Evolutionary conservation across 2,113 vertebrate species (phyloP).

Genomic region (Chitala chitala): DNA sequence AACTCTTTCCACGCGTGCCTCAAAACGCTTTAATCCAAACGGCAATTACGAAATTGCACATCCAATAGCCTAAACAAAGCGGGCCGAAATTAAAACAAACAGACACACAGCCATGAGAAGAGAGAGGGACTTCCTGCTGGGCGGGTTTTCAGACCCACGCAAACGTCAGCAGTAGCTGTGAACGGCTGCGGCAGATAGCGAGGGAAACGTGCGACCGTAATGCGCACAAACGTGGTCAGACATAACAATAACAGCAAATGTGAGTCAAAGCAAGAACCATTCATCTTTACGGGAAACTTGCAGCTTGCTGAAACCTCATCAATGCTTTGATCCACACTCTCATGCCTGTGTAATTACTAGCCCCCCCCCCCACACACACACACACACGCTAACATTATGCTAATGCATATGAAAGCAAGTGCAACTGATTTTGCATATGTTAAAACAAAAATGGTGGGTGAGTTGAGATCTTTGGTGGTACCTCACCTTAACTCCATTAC

Average conservation of each 20-base stretch:
- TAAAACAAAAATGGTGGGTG: no score
- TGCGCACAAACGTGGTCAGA: no score
- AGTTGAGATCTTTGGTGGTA: no score
- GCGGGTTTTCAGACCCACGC: conserved; percentile 18
- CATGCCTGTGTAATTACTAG: no score
- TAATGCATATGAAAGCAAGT: no score
- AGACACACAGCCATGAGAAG: conserved; percentile 34
- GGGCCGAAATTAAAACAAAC: conserved; percentile 47
- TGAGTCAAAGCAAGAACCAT: background rate
- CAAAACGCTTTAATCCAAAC: conserved; percentile 47
- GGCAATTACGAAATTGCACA: conserved; percentile 54
- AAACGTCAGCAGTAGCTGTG: no score
- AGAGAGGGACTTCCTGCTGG: conserved; percentile 6
- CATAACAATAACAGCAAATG: conserved; percentile 26
- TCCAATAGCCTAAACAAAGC: conserved; percentile 52
- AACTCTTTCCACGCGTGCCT: conserved; percentile 15
- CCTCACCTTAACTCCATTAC: no score
- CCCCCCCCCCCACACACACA: no score
- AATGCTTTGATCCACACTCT: background rate
- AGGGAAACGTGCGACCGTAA: background rate
- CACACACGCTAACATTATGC: no score
- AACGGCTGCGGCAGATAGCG: conserved; percentile 21
- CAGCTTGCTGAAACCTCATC: background rate
- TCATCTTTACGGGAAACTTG: background rate
- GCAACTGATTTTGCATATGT: no score